A percentile compares a stretch with the other conserved stretches of the same genome.
These are phyloP conservation scores for Gonatopus flavifemur DNA, from an alignment of 1,140 invertebrate species.

Conservation along the genomic window DNA sequence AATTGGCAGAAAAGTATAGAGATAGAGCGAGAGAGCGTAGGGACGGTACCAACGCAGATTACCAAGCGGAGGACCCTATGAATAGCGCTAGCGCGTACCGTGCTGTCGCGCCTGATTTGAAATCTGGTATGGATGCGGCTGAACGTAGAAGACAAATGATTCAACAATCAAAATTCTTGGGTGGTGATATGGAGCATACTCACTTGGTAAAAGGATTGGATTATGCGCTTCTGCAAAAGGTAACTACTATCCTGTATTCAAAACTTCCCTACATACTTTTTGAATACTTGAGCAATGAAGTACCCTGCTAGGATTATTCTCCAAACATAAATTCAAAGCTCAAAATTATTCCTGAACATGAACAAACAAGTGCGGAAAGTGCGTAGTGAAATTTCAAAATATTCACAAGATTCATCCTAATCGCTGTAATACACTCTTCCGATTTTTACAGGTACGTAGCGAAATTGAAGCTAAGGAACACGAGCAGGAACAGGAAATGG, in stretches of 20 bases:
- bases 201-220: constrained; percentile 99
- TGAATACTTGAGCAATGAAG: too few relatives aligned
- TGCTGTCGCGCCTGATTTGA: constrained; percentile 93
- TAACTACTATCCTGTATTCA: too few relatives aligned
- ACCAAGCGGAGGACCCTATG: constrained; percentile 80
- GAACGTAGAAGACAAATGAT: constrained; percentile 93
- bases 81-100: constrained; percentile 88
- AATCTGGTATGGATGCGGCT: constrained; percentile 93
- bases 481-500: constrained; percentile 84
- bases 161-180: constrained; percentile 99
- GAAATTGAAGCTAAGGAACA: constrained; percentile 55
- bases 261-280: too few relatives aligned
- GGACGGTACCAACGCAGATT: constrained; percentile 82
- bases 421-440: not conserved
- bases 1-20: constrained; percentile 92
- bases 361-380: too few relatives aligned
- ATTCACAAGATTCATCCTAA: constrained; percentile 8
- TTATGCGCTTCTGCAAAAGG: constrained; percentile 98
- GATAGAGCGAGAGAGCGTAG: constrained; percentile 92
- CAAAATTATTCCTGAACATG: too few relatives aligned
- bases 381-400: not conserved
- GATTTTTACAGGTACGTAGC: constrained; percentile 53
- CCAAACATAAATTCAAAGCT: too few relatives aligned
- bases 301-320: too few relatives aligned
- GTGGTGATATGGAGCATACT: constrained; percentile 99